Evolutionary conservation across 2,113 vertebrate species (phyloP).

Genomic region (Climacteris rufus): DNA sequence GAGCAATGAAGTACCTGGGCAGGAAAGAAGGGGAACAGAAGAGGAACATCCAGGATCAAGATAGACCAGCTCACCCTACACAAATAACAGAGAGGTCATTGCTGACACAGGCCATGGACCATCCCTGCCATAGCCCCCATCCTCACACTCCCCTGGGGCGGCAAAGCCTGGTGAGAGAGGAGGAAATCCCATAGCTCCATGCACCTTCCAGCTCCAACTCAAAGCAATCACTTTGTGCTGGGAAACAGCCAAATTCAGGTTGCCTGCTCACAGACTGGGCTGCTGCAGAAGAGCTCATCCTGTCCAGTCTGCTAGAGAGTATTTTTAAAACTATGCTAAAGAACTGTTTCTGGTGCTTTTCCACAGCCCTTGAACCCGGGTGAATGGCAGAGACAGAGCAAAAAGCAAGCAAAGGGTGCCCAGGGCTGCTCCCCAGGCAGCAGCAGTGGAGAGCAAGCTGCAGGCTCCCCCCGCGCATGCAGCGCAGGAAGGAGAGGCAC

Average conservation of each 20-base stretch:
- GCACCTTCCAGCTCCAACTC: neutral
- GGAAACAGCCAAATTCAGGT: neutral
- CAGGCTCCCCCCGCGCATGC: neutral
- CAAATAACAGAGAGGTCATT: neutral
- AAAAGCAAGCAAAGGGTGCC: conserved; percentile 25
- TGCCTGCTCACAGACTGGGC: fast-evolving
- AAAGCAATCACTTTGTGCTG: neutral
- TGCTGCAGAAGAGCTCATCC: neutral
- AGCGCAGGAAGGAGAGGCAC: neutral
- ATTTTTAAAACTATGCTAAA: neutral
- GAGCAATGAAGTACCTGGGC: neutral
- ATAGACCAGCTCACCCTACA: neutral
- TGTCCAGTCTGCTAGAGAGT: neutral
- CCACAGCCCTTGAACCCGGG: neutral
- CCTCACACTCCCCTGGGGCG: neutral
- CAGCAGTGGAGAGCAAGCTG: neutral
- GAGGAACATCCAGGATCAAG: neutral
- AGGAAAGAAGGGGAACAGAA: neutral
- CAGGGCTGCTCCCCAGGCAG: neutral
- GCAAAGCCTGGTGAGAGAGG: neutral
- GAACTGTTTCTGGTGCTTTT: neutral
- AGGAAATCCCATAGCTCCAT: fast-evolving
- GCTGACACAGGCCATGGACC: fast-evolving
- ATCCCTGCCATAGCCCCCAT: neutral
- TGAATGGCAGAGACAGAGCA: neutral